These are phyloP conservation scores for Ardeotis arabs DNA, from an alignment of 2,113 vertebrate genomes.

Conservation along the genomic window DNA sequence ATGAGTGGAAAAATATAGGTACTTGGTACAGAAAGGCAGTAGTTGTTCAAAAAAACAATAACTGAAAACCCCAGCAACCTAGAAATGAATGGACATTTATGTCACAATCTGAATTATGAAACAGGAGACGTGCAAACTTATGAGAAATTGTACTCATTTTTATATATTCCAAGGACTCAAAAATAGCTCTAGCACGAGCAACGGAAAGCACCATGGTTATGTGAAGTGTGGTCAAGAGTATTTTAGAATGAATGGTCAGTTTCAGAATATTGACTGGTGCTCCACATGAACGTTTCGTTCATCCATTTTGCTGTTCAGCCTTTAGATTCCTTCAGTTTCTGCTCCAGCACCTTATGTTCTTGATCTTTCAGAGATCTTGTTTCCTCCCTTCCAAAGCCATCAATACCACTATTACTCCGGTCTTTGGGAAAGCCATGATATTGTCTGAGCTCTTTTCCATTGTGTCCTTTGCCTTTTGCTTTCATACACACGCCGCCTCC, in stretches of 20 bases:
- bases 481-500: neutral
- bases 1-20: neutral
- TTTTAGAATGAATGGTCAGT: neutral
- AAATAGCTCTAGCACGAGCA: neutral
- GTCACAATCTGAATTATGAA: neutral
- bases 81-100: neutral
- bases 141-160: neutral
- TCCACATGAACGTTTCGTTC: neutral
- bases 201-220: neutral
- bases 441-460: neutral
- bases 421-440: neutral
- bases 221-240: neutral
- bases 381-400: neutral
- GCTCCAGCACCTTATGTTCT: neutral
- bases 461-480: neutral
- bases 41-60: neutral
- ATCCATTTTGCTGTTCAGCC: neutral
- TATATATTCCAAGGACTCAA: neutral
- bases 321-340: neutral
- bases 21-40: neutral
- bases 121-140: neutral
- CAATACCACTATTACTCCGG: fast-evolving
- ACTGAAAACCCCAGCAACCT: neutral
- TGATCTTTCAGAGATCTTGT: neutral
- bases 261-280: neutral